Conservation (phyloP, 1,140 invertebrate species). For the Whitmania pigra region DNA sequence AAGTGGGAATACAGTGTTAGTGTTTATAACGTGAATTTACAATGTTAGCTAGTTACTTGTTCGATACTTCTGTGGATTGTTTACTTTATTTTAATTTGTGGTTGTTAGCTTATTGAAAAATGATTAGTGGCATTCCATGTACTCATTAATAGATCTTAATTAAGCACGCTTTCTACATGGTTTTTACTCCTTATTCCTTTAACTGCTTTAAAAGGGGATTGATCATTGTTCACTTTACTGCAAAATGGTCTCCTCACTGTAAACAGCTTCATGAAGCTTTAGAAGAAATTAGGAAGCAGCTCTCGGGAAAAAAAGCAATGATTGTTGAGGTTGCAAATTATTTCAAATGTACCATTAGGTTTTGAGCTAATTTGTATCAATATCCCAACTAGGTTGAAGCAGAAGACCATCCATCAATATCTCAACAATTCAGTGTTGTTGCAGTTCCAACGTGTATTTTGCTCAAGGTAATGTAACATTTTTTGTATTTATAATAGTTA, state of each 20-base stretch:
- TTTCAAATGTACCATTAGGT: neutral
- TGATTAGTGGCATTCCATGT: too few species aligned
- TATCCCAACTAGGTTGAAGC: neutral
- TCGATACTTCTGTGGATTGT: too few species aligned
- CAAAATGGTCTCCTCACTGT: neutral
- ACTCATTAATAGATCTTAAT: too few species aligned
- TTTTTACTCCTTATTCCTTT: too few species aligned
- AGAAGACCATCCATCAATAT: neutral
- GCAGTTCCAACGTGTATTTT: slow-evolving; percentile 4
- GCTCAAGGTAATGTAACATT: neutral
- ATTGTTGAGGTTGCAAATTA: neutral
- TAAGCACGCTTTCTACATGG: too few species aligned
- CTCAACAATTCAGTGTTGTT: neutral
- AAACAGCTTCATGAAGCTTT: slow-evolving; percentile 10
- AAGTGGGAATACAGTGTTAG: too few species aligned
- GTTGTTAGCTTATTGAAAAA: too few species aligned
- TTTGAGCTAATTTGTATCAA: neutral
- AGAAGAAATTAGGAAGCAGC: neutral
- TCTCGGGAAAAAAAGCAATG: neutral
- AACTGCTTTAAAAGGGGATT: too few species aligned
- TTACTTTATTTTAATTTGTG: too few species aligned
- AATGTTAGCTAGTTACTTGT: too few species aligned
- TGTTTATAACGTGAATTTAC: too few species aligned
- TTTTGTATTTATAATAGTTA: neutral
- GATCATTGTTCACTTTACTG: neutral